phyloP scores from a whole-genome alignment of 2,888 invertebrate genomes.

The Chaitophorus viminalis region DNA sequence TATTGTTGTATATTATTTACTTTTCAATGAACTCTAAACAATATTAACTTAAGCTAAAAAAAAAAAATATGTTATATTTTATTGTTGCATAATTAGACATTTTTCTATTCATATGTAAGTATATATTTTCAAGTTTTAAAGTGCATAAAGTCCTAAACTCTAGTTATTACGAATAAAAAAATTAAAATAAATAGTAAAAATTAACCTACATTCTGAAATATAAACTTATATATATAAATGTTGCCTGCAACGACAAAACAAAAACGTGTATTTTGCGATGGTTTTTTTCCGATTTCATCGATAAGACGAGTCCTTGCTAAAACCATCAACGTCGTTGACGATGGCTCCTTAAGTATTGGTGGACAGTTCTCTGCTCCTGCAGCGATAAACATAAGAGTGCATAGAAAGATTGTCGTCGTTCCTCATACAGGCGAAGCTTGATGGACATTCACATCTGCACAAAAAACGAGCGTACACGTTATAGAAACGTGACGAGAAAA shows the following conservation, averaged over 20 bases:
- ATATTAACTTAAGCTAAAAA: no score
- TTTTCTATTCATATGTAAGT: no score
- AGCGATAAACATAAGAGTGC: conserved; percentile 73
- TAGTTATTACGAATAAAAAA: conserved; percentile 29
- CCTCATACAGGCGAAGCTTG: conserved; percentile 69
- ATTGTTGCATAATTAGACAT: no score
- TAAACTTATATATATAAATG: not conserved
- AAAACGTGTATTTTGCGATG: no score
- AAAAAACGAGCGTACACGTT: no score
- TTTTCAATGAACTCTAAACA: no score
- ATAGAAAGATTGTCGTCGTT: conserved; percentile 72
- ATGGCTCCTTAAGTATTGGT: conserved; percentile 46
- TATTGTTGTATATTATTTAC: no score
- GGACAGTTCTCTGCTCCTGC: conserved; percentile 66
- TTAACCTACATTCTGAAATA: conserved; percentile 42
- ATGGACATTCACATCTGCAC: conserved; percentile 71
- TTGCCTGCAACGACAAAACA: not conserved
- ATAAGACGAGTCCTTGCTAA: not conserved
- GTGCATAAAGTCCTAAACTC: no score
- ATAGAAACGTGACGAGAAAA: not conserved
- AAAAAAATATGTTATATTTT: no score
- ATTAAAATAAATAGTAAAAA: conserved; percentile 30
- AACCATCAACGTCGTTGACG: not conserved
- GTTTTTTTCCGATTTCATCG: no score
- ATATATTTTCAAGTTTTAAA: no score